Base-by-base conservation (phyloP, 2,888 invertebrate species). In the Entomobrya multifasciata region DNA sequence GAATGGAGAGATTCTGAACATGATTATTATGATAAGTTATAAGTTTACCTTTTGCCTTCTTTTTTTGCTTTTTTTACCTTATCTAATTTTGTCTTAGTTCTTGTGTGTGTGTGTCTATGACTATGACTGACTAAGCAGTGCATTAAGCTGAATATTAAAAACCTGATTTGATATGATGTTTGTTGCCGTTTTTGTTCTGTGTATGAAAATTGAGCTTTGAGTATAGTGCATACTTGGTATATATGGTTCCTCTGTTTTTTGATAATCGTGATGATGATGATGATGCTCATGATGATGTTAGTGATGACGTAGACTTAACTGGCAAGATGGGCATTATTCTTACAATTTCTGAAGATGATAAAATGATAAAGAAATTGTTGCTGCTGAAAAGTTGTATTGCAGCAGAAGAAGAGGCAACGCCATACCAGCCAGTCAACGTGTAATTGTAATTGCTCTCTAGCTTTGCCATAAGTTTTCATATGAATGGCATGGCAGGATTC, bases 131-230 rank as follows among this genome's bases (percentile, higher is more conserved):
- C 25, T 82, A 47, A 82, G 60, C 57, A 82, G 30, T 27, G 62
- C 47, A 49, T 30, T 74, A 82, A 74, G 60, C 60, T 82, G 74
- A 82, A 72, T 74, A 49, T 62, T 52, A 47, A 74, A 82, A 82
- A 82, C 82, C 74, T 82, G 82, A 81, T 81, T 81, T 65, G 13
- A 72, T 70, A 11, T n/a, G n/a, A n/a, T n/a, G n/a, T n/a, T n/a
- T n/a, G n/a, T 10, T 70, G 67, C 30, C 30, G 44, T 77, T 57
- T 60, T 44, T 62, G 13, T 36, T 36, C 8, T 47, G 67, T 47
- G 22, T 70, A 11, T 65, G 52, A n/a, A 1, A n/a, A 57, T 11
- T 70, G 81, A 47, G 20, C 13, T 70, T 36, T 36, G 8, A 36
- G 36, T 8, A 36, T 30, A 70, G 67, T 62, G 30, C 27, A 15